Conservation (phyloP, 2,113 vertebrate species). For the Chaetodon auriga region DNA sequence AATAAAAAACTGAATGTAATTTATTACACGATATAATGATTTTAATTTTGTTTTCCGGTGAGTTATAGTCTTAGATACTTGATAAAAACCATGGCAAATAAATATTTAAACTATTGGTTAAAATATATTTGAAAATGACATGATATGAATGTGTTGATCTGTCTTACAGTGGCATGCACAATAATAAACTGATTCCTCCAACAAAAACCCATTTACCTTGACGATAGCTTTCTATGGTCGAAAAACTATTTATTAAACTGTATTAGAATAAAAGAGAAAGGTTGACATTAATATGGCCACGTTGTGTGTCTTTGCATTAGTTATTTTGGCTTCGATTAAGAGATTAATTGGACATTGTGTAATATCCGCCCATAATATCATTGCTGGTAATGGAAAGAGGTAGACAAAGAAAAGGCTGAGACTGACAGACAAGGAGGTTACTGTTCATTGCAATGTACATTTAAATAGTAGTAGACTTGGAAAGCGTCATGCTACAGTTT, state of each 20-base stretch:
- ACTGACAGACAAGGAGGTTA: neutral
- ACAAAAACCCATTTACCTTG: neutral
- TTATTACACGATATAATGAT: neutral
- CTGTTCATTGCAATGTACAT: neutral
- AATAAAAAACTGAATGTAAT: neutral
- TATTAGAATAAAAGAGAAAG: neutral
- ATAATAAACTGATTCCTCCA: neutral
- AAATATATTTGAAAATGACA: neutral
- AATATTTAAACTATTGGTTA: neutral
- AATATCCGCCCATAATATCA: neutral
- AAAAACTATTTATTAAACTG: neutral
- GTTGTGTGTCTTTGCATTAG: neutral
- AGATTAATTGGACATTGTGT: neutral
- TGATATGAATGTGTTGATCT: neutral
- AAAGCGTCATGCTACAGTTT: neutral
- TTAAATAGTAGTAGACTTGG: too few species aligned
- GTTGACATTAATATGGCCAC: neutral
- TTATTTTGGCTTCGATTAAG: neutral
- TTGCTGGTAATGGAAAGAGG: neutral
- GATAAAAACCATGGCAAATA: neutral
- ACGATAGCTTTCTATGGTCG: neutral
- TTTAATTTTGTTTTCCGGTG: neutral
- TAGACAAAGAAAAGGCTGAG: neutral
- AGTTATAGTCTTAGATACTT: neutral
- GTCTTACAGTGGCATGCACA: neutral